Percentiles rank a stretch among this genome's conserved stretches.
Conservation (phyloP, 2,797 vertebrate species). For the Eidolon dupreanum region DNA sequence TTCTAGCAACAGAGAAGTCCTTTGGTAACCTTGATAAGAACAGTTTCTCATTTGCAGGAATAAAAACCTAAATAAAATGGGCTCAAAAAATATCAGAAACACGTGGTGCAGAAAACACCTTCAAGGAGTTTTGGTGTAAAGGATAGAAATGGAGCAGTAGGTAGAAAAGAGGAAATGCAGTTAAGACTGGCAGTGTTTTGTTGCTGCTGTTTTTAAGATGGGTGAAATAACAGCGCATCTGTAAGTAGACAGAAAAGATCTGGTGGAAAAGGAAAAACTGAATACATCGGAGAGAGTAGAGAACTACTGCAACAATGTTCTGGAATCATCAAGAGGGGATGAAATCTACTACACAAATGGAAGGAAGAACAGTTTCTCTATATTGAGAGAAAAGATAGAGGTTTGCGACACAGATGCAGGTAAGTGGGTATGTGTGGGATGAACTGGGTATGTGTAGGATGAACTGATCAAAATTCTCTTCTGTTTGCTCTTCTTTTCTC, state of each 20-base stretch:
- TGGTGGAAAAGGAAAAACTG: not conserved
- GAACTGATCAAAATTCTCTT: constrained; percentile 14
- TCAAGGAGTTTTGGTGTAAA: not conserved
- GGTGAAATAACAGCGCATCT: not conserved
- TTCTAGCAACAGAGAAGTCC: not conserved
- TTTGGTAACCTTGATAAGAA: not conserved
- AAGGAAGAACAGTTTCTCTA: not conserved
- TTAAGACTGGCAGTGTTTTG: not conserved
- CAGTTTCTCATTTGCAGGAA: not conserved
- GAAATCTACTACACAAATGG: not conserved
- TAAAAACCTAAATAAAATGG: constrained; percentile 30
- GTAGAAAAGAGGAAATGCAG: not conserved
- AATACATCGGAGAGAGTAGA: not conserved
- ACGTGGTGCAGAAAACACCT: not conserved
- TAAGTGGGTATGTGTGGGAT: not conserved
- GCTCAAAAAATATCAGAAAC: not conserved
- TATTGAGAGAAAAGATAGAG: not conserved
- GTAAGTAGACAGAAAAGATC: not conserved
- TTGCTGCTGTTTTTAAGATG: constrained; percentile 1
- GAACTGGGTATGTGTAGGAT: not conserved
- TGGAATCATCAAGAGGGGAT: not conserved
- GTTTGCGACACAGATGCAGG: not conserved
- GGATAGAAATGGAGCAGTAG: not conserved
- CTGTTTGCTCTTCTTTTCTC: constrained; percentile 31
- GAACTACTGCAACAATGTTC: not conserved